Percentiles rank a stretch among this genome's conserved stretches.
These are phyloP conservation scores for Pristis pectinata DNA, from an alignment of 2,797 vertebrate species.

Conservation along the genomic window DNA sequence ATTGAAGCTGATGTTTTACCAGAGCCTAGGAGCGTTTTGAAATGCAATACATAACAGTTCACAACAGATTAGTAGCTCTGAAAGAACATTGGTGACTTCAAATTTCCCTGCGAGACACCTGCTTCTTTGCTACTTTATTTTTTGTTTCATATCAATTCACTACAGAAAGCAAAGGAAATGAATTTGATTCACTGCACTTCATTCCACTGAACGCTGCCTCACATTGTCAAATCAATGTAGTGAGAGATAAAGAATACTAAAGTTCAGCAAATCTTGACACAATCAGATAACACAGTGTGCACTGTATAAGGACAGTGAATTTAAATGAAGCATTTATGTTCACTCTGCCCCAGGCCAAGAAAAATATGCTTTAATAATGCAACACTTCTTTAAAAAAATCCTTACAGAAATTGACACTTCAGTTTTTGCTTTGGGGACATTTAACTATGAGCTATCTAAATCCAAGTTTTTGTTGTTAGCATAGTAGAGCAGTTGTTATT, in stretches of 20 bases:
- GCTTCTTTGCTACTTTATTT: not conserved
- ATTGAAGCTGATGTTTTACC: constrained; percentile 3
- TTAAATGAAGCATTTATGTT: constrained; percentile 62
- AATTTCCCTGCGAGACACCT: not conserved
- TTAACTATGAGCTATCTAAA: too few species aligned
- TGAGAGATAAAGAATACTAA: constrained; percentile 43
- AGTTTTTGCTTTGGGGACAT: not conserved
- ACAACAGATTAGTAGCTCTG: not conserved
- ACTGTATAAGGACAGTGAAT: constrained; percentile 52
- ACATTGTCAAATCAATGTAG: not conserved
- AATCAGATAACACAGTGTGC: constrained; percentile 45
- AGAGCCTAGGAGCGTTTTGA: not conserved
- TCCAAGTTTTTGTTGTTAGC: constrained; percentile 35
- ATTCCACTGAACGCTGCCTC: not conserved
- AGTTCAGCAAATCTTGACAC: constrained; percentile 43
- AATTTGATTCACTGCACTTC: constrained; percentile 15
- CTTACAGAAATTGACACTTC: constrained; percentile 43
- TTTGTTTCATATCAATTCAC: not conserved
- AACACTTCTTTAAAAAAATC: constrained; percentile 61
- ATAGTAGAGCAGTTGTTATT: constrained; percentile 53
- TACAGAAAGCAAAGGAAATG: not conserved
- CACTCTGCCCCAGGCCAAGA: constrained; percentile 52
- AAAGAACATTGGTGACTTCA: not conserved
- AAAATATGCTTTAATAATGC: constrained; percentile 65
- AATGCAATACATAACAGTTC: not conserved